A percentile compares a stretch with the other conserved stretches of the same genome.
These are phyloP conservation scores for Calameuta filiformis DNA, from an alignment of 2,888 invertebrate genomes.

Conservation along the genomic window DNA sequence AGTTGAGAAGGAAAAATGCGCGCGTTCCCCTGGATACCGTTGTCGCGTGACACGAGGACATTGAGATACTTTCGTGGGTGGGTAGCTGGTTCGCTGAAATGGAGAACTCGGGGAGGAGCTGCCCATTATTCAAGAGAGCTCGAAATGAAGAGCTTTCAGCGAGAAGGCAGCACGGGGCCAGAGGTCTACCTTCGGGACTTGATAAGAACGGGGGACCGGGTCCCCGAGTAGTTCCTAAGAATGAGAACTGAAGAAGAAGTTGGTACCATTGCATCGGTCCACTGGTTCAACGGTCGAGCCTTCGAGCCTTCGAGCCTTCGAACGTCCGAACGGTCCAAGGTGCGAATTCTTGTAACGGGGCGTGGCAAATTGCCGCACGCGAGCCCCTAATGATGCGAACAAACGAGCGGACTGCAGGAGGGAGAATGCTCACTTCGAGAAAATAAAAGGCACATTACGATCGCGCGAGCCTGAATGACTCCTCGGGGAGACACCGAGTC, in stretches of 20 bases:
- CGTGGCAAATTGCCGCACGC: conserved; percentile 62
- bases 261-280: conserved; percentile 19
- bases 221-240: conserved; percentile 14
- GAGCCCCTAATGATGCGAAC: conserved; percentile 59
- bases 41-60: conserved; percentile 41
- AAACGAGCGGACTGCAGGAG: conserved; percentile 46
- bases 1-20: conserved; percentile 20
- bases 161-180: background rate
- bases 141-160: conserved; percentile 13
- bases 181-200: conserved; percentile 16
- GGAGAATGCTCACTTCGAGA: conserved; percentile 18
- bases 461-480: background rate
- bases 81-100: background rate
- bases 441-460: conserved; percentile 31
- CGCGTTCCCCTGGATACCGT: conserved; percentile 14
- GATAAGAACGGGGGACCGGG: conserved; percentile 30
- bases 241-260: conserved; percentile 1
- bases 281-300: conserved; percentile 20
- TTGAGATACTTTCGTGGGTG: conserved; percentile 3
- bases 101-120: background rate
- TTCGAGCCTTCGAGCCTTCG: background rate
- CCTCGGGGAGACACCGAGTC: no score
- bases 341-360: conserved; percentile 57
- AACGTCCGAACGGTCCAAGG: conserved; percentile 39
- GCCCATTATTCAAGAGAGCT: conserved; percentile 16